A percentile compares a stretch with the other conserved stretches of the same genome.
phyloP scores from a whole-genome alignment of 2,888 invertebrate genomes.

The Chouioia cunea region DNA sequence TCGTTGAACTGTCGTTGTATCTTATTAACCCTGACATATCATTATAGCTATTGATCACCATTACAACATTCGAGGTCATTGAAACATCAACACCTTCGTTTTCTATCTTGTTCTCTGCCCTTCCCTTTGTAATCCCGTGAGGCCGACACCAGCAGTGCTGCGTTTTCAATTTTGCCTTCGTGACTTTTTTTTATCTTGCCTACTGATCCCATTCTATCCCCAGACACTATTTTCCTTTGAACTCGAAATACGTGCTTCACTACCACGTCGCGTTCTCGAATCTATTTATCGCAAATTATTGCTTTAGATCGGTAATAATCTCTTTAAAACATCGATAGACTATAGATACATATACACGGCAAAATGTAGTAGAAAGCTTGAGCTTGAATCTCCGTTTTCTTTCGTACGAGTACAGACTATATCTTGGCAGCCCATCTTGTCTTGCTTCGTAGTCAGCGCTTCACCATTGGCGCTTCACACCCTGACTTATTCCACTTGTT shows the following conservation, averaged over 20 bases:
- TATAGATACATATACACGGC: no score
- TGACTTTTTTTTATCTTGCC: slow-evolving; percentile 26
- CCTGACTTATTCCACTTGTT: no score
- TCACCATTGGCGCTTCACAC: slow-evolving; percentile 51
- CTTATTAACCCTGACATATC: no score
- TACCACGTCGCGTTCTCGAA: no score
- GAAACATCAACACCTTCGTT: slow-evolving; percentile 37
- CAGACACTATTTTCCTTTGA: neutral
- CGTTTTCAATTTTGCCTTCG: slow-evolving; percentile 49
- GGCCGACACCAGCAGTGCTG: slow-evolving; percentile 9
- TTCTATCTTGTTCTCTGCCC: neutral
- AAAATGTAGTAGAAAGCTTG: no score
- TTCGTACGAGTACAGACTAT: slow-evolving; percentile 35
- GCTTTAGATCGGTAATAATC: no score
- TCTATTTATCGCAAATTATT: no score
- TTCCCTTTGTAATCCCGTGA: slow-evolving; percentile 9
- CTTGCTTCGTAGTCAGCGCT: slow-evolving; percentile 50
- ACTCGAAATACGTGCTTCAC: slow-evolving; percentile 23
- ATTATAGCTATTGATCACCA: no score
- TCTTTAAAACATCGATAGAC: no score
- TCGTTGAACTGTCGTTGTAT: no score
- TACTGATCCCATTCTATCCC: slow-evolving; percentile 8
- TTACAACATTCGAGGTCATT: no score
- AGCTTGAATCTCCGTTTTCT: no score
- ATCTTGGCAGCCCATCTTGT: slow-evolving; percentile 67